Evolutionary conservation across 2,888 invertebrate species (phyloP).

Genomic region (Odontomyia ornata): DNA sequence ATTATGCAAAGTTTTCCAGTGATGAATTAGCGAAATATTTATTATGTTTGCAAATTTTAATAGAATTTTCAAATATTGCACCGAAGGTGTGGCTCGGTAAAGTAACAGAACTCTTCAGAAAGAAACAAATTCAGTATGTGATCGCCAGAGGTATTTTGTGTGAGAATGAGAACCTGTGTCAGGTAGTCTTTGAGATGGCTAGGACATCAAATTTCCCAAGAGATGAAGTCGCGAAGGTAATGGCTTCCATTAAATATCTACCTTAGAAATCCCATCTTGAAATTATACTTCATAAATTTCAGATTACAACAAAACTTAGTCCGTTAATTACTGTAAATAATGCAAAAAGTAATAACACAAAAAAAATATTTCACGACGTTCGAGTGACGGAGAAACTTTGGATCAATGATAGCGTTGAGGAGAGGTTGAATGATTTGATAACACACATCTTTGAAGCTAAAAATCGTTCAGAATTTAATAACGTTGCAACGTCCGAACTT

Average conservation of each 20-base stretch:
- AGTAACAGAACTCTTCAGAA: slow-evolving; percentile 57
- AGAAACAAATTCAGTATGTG: slow-evolving; percentile 59
- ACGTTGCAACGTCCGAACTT: slow-evolving; percentile 60
- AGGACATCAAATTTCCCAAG: slow-evolving; percentile 60
- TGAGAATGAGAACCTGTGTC: slow-evolving; percentile 56
- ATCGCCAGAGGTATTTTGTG: slow-evolving; percentile 60
- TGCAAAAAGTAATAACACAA: background rate
- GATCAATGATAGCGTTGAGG: slow-evolving; percentile 50
- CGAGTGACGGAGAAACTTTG: slow-evolving; percentile 22
- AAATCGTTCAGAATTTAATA: slow-evolving; percentile 53
- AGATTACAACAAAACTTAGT: slow-evolving; percentile 33
- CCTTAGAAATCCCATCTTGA: background rate
- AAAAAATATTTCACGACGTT: background rate
- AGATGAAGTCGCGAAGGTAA: slow-evolving; percentile 58
- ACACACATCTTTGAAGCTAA: slow-evolving; percentile 41
- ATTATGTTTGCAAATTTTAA: slow-evolving; percentile 58
- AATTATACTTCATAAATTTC: background rate
- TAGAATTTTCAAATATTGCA: slow-evolving; percentile 60
- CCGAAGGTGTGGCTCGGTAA: slow-evolving; percentile 62
- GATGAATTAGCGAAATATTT: slow-evolving; percentile 59
- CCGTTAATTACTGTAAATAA: background rate
- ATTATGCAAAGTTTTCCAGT: slow-evolving; percentile 47
- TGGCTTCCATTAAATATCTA: background rate
- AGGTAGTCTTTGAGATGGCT: slow-evolving; percentile 60
- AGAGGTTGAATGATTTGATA: slow-evolving; percentile 58